A percentile compares a stretch with the other conserved stretches of the same genome.
phyloP scores from a whole-genome alignment of 2,888 invertebrate genomes.

The Oeneis ivallda region DNA sequence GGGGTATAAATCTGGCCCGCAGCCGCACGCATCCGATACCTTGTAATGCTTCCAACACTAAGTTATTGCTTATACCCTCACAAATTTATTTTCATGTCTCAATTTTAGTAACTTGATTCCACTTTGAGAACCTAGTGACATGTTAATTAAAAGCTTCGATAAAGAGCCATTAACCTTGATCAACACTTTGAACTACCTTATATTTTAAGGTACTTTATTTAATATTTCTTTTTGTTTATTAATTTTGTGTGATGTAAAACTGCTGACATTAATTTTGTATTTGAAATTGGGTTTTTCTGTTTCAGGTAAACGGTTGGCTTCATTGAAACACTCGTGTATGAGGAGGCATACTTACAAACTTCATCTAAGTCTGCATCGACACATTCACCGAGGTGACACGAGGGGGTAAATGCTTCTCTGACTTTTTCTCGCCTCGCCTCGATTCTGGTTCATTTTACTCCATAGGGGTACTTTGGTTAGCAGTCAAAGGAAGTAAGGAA shows the following conservation, averaged over 20 bases:
- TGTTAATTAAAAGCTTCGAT: not conserved
- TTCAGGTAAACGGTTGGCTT: constrained; percentile 24
- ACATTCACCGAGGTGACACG: not conserved
- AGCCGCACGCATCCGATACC: constrained; percentile 53
- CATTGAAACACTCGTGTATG: not conserved
- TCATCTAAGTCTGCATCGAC: not conserved
- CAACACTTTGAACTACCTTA: not conserved
- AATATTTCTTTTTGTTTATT: not conserved
- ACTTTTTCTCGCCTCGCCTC: too few relatives aligned
- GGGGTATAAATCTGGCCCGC: constrained; percentile 57
- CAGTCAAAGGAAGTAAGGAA: too few relatives aligned
- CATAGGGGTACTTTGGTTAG: too few relatives aligned
- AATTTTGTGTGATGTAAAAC: too few relatives aligned
- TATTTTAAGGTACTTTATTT: not conserved
- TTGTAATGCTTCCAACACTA: constrained; percentile 43
- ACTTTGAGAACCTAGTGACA: not conserved
- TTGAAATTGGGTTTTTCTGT: not conserved
- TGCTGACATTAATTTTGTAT: not conserved
- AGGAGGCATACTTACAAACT: not conserved
- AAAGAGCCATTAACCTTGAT: not conserved
- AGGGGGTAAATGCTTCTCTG: not conserved
- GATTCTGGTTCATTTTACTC: too few relatives aligned
- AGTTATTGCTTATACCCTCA: constrained; percentile 48
- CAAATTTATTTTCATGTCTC: constrained; percentile 34
- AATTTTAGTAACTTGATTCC: constrained; percentile 24